phyloP scores from a whole-genome alignment of 2,113 vertebrate genomes.

The Sula dactylatra region DNA sequence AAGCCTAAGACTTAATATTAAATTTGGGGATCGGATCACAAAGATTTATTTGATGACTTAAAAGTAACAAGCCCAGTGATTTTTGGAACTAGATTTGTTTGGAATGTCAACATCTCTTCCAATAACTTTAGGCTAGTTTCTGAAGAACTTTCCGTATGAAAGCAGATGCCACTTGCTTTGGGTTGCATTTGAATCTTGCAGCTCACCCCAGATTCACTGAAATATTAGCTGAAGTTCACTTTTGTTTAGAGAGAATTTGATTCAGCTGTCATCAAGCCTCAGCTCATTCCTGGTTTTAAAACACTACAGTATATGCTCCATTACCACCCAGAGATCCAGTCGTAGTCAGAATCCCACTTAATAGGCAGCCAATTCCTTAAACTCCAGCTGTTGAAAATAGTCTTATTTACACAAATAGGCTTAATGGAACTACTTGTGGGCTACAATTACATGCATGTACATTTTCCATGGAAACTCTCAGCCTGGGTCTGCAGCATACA shows the following conservation, averaged over 20 bases:
- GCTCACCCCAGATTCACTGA: not conserved
- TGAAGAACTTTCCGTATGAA: not conserved
- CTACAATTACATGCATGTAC: accelerated
- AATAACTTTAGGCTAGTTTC: not conserved
- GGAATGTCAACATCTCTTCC: not conserved
- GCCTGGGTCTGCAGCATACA: not conserved
- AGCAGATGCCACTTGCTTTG: not conserved
- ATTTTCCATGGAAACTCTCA: not conserved
- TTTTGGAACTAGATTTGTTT: not conserved
- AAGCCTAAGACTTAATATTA: not conserved
- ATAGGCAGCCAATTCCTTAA: not conserved
- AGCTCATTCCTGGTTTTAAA: not conserved
- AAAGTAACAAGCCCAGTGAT: not conserved
- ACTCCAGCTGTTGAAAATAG: not conserved
- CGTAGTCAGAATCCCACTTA: not conserved
- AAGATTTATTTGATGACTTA: not conserved
- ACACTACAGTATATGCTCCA: not conserved
- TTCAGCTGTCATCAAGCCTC: not conserved
- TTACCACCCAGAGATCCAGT: not conserved
- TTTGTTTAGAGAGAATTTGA: not conserved
- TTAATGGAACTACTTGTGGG: not conserved
- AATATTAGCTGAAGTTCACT: not conserved
- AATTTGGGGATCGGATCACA: not conserved
- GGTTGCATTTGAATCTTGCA: not conserved
- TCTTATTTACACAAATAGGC: not conserved